Evolutionary conservation across 2,888 invertebrate genomes (phyloP), one percentile per base, ranked within the genome.

Genomic region (Eumerus sabulonum): DNA sequence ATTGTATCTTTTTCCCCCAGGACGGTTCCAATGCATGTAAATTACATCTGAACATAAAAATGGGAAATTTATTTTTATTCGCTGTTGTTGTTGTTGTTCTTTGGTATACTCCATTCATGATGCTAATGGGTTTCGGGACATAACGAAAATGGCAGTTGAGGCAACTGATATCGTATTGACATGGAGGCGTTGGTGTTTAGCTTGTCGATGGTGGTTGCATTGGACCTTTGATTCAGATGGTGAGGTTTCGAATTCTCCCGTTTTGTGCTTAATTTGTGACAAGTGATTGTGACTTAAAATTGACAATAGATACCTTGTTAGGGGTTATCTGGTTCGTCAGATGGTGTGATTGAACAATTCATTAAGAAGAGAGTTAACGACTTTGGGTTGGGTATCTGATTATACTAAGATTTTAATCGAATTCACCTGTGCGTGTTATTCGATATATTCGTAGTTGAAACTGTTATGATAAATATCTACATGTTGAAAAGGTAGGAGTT

Each of bases 41-140:
- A 74, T 79, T 79, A 79, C 73, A 79, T 79, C 51, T 59, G 54
- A 51, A 64, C 79, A 79, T 79, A 70, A 79, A 77, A 79, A 70
- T 79, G 74, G 64, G 40, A 79, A 79, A 79, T 79, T 79, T 79
- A 79, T 79, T 79, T 79, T 79, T 53, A 68, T 50, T 72, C 50
- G 40, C 36, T 54, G 48, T 48, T 62, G n/a, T 47, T 44, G 40
- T 56, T 50, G n/a, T 44, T 45, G 27, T 60, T 35, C n/a, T 35
- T 12, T 17, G 48, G 57, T 47, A 57, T 62, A 63, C 42, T 56
- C 68, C 18, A 59, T 17, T 53, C 16, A 14, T 63, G 62, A 67
- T 57, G 73, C 53, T 64, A 74, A 68, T 68, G 63, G 68, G 48
- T 47, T 60, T 45, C 35, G 40, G 27, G 63, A 9, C 64, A 64